These are phyloP conservation scores for Fulmarus glacialis DNA, from an alignment of 2,113 vertebrate genomes.

Conservation along the genomic window DNA sequence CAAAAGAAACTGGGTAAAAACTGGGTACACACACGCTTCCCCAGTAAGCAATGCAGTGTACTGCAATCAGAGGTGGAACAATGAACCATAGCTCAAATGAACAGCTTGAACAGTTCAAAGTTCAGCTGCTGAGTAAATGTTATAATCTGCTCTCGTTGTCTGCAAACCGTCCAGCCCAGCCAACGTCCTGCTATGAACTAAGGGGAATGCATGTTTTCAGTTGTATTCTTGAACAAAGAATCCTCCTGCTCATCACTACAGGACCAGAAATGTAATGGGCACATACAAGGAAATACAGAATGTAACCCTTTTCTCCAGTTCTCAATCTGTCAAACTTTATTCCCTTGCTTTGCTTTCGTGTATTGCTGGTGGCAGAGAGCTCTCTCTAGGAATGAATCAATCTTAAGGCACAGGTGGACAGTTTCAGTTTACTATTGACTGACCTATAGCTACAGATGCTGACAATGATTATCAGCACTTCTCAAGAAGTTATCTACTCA, in stretches of 20 bases:
- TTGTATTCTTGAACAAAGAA: not conserved
- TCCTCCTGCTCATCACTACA: not conserved
- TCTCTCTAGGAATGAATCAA: not conserved
- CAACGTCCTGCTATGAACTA: not conserved
- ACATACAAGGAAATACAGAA: not conserved
- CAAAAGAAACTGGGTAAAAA: not conserved
- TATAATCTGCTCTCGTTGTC: not conserved
- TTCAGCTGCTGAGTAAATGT: slow-evolving; percentile 44
- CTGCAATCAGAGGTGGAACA: not conserved
- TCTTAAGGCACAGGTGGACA: not conserved
- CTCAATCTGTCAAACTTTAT: not conserved
- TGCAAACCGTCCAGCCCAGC: not conserved
- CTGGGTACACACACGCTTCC: not conserved
- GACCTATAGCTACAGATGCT: not conserved
- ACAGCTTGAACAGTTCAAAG: slow-evolving; percentile 41
- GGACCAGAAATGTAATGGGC: not conserved
- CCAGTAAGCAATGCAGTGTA: not conserved
- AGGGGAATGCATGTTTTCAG: not conserved
- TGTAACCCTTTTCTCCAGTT: not conserved
- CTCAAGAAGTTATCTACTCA: not conserved
- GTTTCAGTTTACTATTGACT: not conserved
- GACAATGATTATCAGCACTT: not conserved
- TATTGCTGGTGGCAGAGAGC: not conserved
- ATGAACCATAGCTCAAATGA: not conserved
- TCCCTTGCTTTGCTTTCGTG: not conserved